Evolutionary conservation across 92 coral and sea anemone species (phyloP), one percentile per base, ranked within the genome.

Genomic region (Desmophyllum pertusum): DNA sequence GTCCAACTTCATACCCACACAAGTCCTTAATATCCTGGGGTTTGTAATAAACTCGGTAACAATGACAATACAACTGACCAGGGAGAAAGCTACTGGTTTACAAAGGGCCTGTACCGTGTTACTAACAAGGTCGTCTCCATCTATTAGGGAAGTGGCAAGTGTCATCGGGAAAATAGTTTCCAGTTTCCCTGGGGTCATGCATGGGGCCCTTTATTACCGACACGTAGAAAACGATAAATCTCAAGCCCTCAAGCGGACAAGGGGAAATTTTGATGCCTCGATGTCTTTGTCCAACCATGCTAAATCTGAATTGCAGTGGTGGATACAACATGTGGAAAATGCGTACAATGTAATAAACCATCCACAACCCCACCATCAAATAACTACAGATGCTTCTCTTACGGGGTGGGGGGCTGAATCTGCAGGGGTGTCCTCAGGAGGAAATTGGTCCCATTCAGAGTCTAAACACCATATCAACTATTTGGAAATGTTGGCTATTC

Each of bases 381-480:
- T 77, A 30, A 83, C 57, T 11, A 83, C 91, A 40, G 85, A 83
- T 88, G 85, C 88, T 52, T 88, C 85, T 29, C 81, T 59, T 6
- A 33, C 17, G 63, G 85, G 88, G 3, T 88, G 45, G 88, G 89
- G 80, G 35, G 86, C 81, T 6, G 90, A 66, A 62, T 86, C 10
- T 73, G 35, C 65, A 40, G 70, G 76, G 42, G 59, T 48, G 33
- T 30, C 69, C 74, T 50, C 85, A 3, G 81, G 81, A 25, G 75
- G 71, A 35, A 43, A 63, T 40, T 86, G 90, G 90, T 72, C 90
- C 74, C 25, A 70, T 25, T 6, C 45, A 21, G 86, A 86, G 33
- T 51, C 66, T 67, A 52, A 65, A 36, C 75, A 84, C 30, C 81
- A 84, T 63, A 85, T 79, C 57, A 85, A 89, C 68, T 89, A 73